These are phyloP conservation scores for Sebastes reedi DNA, from an alignment of 2,797 vertebrate genomes.

Conservation along the genomic window DNA sequence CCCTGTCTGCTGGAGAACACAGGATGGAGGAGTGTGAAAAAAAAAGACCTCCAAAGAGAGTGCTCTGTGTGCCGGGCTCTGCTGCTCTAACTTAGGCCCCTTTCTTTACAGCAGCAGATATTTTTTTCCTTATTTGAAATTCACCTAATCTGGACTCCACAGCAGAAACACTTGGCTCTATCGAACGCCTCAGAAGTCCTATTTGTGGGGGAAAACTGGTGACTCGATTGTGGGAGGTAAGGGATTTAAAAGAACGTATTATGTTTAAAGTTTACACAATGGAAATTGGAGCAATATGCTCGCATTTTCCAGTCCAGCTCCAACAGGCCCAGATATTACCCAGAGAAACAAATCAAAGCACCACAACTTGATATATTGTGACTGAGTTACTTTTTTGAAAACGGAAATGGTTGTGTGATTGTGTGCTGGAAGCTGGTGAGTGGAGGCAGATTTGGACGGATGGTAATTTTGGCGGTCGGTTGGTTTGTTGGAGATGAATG, in stretches of 20 bases:
- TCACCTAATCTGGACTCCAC: slow-evolving; percentile 18
- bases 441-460: background rate
- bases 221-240: slow-evolving; percentile 10
- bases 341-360: slow-evolving; percentile 19
- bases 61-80: background rate
- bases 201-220: slow-evolving; percentile 24
- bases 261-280: slow-evolving; percentile 41
- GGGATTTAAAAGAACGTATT: slow-evolving; percentile 27
- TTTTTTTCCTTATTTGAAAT: slow-evolving; percentile 42
- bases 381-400: background rate
- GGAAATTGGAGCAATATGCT: slow-evolving; percentile 26
- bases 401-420: slow-evolving; percentile 9
- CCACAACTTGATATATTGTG: background rate
- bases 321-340: slow-evolving; percentile 1
- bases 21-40: slow-evolving; percentile 22
- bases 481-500: background rate
- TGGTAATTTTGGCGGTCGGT: background rate
- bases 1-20: slow-evolving; percentile 26
- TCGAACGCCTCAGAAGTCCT: background rate
- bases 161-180: slow-evolving; percentile 15
- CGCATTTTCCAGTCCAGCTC: slow-evolving; percentile 15
- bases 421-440: slow-evolving; percentile 23
- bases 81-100: slow-evolving; percentile 23
- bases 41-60: background rate
- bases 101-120: slow-evolving; percentile 23